Base-by-base conservation (phyloP, 2,797 vertebrate genomes). In the Pangasius larnaudii region DNA sequence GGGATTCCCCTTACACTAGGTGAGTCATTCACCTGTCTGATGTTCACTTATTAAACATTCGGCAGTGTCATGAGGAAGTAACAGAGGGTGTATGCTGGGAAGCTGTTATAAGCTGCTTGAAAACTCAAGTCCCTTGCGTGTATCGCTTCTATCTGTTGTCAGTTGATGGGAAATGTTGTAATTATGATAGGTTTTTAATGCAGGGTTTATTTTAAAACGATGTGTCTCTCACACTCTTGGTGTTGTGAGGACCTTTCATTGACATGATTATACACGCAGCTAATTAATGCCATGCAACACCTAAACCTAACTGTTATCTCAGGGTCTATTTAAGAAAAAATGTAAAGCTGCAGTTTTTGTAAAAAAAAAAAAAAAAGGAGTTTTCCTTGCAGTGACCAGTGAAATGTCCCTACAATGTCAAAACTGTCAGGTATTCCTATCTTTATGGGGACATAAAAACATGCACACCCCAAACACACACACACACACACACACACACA, bases 31-130 rank as follows among this genome's bases (percentile, higher is more conserved):
- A 49, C 65, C 19, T 80, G 84, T 65, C 78, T 67, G 71, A 33
- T 67, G 84, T 86, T 53, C 58, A 18, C 77, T 56, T 80, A 86
- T 89, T 86, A 75, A 86, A 86, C 84, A 89, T 86, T 77, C 2
- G 75, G 22, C 87, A 42, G 59, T 24, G 71, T 85, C 84, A 86
- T 65, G 19, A 83, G 78, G 61, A 72, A 89, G 71, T 80, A 33
- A 42, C 46, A 63, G 30, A 49, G n/a, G 36, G 79, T 27, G 79
- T 75, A 30, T 86, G 61, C 39, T 49, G 16, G 74, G 30, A 78
- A 16, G 58, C 10, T 22, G 8, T 46, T 82, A 80, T 71, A 42
- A 9, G 61, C n/a, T 74, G 56, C 67, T 42, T 71, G 75, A 58
- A 82, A 53, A 65, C 74, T 72, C 1, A 56, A 63, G 39, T 53